A percentile compares a stretch with the other conserved stretches of the same genome.
Conservation (phyloP, 2,888 invertebrate genomes). For the Scaptomyza parva region DNA sequence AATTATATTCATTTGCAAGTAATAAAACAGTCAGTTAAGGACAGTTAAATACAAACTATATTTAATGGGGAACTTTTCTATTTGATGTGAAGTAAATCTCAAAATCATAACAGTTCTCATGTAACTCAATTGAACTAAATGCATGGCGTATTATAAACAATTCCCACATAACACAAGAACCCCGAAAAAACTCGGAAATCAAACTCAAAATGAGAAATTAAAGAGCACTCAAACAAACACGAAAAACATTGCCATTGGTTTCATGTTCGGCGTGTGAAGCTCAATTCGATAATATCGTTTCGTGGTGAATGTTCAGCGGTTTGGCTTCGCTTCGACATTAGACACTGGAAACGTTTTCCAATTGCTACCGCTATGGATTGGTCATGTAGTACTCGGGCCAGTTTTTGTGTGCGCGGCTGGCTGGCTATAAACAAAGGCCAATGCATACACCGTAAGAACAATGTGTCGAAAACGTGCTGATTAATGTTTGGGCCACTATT, state of each 20-base stretch:
- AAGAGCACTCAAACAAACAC: constrained; percentile 6
- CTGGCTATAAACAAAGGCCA: constrained; percentile 48
- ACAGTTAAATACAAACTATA: neutral
- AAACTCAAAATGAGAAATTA: constrained; percentile 33
- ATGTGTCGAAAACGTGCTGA: constrained; percentile 69
- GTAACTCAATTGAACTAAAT: too few relatives aligned
- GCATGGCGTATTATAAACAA: constrained; percentile 8
- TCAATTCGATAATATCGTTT: constrained; percentile 26
- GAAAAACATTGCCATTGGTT: constrained; percentile 20
- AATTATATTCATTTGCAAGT: neutral
- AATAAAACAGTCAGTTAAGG: neutral
- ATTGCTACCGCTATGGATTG: constrained; percentile 12
- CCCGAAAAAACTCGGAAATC: constrained; percentile 20
- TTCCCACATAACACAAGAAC: neutral
- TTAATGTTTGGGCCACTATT: constrained; percentile 59
- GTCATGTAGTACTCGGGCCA: constrained; percentile 16
- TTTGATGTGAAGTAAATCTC: neutral
- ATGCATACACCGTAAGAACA: constrained; percentile 19
- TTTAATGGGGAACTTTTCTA: neutral
- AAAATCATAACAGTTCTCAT: neutral
- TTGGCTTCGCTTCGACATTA: constrained; percentile 22
- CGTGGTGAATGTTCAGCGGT: constrained; percentile 19
- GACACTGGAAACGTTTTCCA: constrained; percentile 29
- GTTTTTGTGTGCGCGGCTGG: constrained; percentile 13
- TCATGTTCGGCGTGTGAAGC: constrained; percentile 26